Evolutionary conservation across 53 echinoderm and acorn worm species (phyloP), one percentile per base, ranked within the genome.

Genomic region (Holothuria scabra): DNA sequence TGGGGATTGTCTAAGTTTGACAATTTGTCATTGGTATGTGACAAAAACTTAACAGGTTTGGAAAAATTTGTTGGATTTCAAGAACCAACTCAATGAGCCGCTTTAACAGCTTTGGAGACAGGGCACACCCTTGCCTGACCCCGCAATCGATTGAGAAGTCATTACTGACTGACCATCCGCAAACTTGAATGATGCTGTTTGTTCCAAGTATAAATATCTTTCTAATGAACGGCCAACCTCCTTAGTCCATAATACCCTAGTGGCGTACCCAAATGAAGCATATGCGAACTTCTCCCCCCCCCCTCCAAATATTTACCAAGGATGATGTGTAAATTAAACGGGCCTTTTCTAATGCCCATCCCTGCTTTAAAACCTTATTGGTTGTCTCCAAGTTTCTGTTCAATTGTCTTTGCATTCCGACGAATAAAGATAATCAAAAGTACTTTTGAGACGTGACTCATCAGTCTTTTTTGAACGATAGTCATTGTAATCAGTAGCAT

Each of bases 231-330:
- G 63, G 25, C 60, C 60, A 20, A 10, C 18, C 22, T 18, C 5
- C 9, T 63, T 12, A 8, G 63, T 63, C 29, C 8, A 61, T 61
- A 29, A 63, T 5, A 10, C 18, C 63, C 11, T 63, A 19, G 4
- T 63, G 26, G 6, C 61, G 56, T 87, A 87, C 21, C 83, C 88
- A 46, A n/a, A 87, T 83, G 60, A 87, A 87, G 59, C 83, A 59
- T 64, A 71, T 83, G 46, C 83, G 67, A 5, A 83, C 33, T 29
- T 11, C 66, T 34, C n/a, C 18, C 18, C 49, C 82, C 11, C n/a
- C 29, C 4, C n/a, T 68, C 75, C 20, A 22, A 34, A 28, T 55
- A 61, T 70, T 84, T 84, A 38, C 84, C 76, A 62, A 88, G 56
- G 26, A 84, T 56, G 29, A 70, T 66, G 8, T 65, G 23, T 22